Conservation (phyloP, 2,113 vertebrate species). For the Tangachromis dhanisi region DNA sequence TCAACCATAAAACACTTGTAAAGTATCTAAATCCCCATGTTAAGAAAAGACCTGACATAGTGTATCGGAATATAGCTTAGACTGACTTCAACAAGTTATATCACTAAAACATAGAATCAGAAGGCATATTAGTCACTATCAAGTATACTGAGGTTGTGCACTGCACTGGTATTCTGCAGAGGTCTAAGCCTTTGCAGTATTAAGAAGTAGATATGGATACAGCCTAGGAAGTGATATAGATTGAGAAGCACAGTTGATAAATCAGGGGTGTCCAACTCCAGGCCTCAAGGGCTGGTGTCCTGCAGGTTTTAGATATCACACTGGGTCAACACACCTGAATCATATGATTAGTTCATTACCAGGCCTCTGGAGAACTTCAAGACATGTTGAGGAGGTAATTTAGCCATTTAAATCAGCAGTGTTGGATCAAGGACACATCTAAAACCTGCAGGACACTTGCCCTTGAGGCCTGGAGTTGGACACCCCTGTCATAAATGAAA, state of each 20-base stretch:
- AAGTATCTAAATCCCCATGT: background rate
- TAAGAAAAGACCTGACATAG: background rate
- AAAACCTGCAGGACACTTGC: background rate
- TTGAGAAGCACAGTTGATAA: background rate
- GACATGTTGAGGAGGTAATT: background rate
- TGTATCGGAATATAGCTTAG: background rate
- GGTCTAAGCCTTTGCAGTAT: background rate
- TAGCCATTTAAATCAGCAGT: fast-evolving
- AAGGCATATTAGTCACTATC: background rate
- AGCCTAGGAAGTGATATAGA: background rate
- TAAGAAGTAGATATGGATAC: background rate
- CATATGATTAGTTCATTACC: background rate
- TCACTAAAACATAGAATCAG: background rate
- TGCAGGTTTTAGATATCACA: background rate
- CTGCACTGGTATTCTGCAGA: background rate
- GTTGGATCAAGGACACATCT: background rate
- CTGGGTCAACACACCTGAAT: background rate
- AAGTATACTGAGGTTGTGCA: background rate
- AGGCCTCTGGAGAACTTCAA: background rate
- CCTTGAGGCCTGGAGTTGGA: background rate
- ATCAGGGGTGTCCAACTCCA: background rate
- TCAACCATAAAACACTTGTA: background rate
- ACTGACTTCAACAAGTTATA: background rate
- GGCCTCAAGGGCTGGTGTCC: background rate
- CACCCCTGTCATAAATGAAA: background rate